Base-by-base conservation (phyloP, 2,888 invertebrate species). In the Platycheirus rosarum region DNA sequence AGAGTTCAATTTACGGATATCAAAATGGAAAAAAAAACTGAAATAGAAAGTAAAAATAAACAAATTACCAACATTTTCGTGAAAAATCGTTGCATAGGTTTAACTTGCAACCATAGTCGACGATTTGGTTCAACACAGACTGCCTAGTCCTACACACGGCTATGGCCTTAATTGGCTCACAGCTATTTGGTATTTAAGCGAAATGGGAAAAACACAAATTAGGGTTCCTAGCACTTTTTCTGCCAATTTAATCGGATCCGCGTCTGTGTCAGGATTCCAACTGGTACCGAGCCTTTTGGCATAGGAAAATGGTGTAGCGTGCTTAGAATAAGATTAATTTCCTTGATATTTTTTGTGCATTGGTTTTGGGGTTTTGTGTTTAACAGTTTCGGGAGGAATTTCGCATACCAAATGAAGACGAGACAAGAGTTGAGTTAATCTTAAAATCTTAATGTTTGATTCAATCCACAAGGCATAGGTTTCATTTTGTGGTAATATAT, bases 191-290 rank as follows among this genome's bases (percentile, higher is more conserved):
- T 76, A 55, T 68, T 73, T 77, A 73, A 66, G 71, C 77, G 77
- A 82, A 82, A 82, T 82, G 55, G 73, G 63, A 63, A 71, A 77
- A 77, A 68, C 77, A 73, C 82, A 77, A 82, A 82, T 82, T 82
- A 82, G 77, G 82, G 82, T 82, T 82, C 77, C 82, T 77, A 73
- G 82, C 82, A 82, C 82, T 82, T 82, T 82, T 82, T 77, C 82
- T 77, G 82, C 82, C 82, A 82, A 82, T 82, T 82, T 82, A 82
- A 77, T 82, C 82, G 66, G 82, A 82, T 73, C 77, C 77, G 71
- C 66, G 68, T 68, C 77, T 71, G 82, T 82, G 82, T 82, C 82
- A 82, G 77, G 82, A 62, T 77, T 71, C 68, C 55, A 73, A 63
- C 82, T 82, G 82, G 82, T 82, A 82, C 82, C 82, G 76, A 68